Percentiles rank a stretch among this genome's conserved stretches.
These are phyloP conservation scores for Eumerus sabulonum DNA, from an alignment of 2,888 invertebrate species.

Conservation along the genomic window DNA sequence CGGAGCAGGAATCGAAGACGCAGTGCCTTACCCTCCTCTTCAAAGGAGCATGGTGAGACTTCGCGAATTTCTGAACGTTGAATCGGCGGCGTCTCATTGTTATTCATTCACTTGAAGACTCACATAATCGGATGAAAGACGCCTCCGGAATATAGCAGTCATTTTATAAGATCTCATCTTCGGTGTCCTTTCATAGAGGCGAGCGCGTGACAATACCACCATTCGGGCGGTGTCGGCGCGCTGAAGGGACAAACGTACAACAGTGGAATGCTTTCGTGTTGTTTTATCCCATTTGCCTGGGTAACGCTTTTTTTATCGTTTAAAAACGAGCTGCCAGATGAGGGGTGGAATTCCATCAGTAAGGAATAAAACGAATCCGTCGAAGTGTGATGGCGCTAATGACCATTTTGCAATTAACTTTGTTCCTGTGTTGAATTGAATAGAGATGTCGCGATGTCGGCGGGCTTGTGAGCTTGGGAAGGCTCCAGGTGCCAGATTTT, in stretches of 20 bases:
- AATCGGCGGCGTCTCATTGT: conserved; percentile 58
- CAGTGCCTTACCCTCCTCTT: no score
- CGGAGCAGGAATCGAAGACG: conserved; percentile 22
- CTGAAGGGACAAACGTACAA: no score
- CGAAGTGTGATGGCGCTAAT: conserved; percentile 60
- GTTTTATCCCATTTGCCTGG: conserved; percentile 10
- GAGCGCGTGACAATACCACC: conserved; percentile 22
- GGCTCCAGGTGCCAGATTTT: conserved; percentile 55
- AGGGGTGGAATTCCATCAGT: conserved; percentile 32
- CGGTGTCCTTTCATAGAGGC: conserved; percentile 23
- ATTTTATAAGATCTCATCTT: conserved; percentile 60
- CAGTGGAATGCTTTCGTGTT: background rate
- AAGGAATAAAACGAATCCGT: conserved; percentile 34
- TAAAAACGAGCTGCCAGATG: conserved; percentile 45
- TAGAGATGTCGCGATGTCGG: conserved; percentile 16
- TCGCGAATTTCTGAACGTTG: background rate
- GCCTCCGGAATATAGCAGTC: conserved; percentile 60
- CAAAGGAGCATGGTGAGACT: background rate
- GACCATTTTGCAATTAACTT: conserved; percentile 67
- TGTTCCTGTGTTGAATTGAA: conserved; percentile 33
- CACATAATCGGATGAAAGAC: conserved; percentile 65
- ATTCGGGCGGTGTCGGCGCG: background rate
- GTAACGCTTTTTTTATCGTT: conserved; percentile 27
- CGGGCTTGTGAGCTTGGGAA: conserved; percentile 37
- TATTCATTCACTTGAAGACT: conserved; percentile 64